Evolutionary conservation across 2,113 vertebrate genomes (phyloP), one percentile per base, ranked within the genome.

Genomic region (Machaerirhynchus nigripectus): DNA sequence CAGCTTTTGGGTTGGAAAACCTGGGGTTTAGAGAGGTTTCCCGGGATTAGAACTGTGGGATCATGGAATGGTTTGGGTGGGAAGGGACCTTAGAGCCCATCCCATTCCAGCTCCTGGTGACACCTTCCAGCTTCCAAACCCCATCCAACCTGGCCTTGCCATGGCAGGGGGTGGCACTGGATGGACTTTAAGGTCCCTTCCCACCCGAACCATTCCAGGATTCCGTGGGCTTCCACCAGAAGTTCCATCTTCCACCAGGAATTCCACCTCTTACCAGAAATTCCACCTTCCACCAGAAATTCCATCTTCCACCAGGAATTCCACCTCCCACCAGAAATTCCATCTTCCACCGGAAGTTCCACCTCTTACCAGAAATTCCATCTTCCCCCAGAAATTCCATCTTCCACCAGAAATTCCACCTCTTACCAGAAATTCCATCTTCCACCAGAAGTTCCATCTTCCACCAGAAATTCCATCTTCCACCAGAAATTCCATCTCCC

Each of bases 181-280:
- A 3, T 19, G 80, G 37, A 2, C 20, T 26, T 30, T 0, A 6
- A 26, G 37, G 37, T 52, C 31, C 31, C 37, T 61, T 60, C 46
- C 46, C 67, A 35, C 31, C 31, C 37, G 13, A 31, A 35, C 20
- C 46, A 8, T 71, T 44, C 56, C 67, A 52, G 46, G 31, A 3
- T 42, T 82, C 31, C 0, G 0, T 40, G 52, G n/a, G 14, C 55
- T 56, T 10, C 60, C 60, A 28, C 7, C 16, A 8, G 24, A 4
- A 60, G 9, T 60, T 27, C 39, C 39, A 39, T 39, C 39, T 39
- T 39, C 39, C 11, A 11, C 11, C 39, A 39, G 39, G 11, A 39
- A 39, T 39, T 16, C n/a, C 56, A 23, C 1, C 15, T 18, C n/a
- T n/a, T 39, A 11, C 11, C 39, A 39, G 39, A 39, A 39, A 39